Evolutionary conservation across 2,113 vertebrate species (phyloP).

Genomic region (Mohoua ochrocephala): DNA sequence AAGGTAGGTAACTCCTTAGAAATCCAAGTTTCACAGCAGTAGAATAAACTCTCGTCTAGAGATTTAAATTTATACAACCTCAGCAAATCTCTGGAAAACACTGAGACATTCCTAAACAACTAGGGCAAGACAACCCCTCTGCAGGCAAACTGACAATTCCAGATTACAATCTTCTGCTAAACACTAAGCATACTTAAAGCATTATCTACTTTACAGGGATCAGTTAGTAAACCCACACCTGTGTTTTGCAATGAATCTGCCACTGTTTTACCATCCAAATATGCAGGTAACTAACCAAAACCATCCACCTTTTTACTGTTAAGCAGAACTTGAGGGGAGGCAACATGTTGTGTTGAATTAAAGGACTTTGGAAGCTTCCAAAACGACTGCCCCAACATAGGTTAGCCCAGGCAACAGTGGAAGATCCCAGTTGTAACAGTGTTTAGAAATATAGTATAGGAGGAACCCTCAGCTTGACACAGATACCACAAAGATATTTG

Average conservation of each 20-base stretch:
- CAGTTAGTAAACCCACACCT: slow-evolving; percentile 68
- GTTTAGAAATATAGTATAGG: slow-evolving; percentile 29
- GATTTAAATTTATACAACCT: not conserved
- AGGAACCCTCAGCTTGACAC: slow-evolving; percentile 33
- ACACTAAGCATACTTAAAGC: not conserved
- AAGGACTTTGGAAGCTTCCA: not conserved
- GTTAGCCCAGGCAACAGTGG: slow-evolving; percentile 35
- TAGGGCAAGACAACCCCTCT: not conserved
- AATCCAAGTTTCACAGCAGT: not conserved
- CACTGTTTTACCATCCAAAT: slow-evolving; percentile 44
- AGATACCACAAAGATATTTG: slow-evolving; percentile 40
- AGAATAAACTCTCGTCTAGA: not conserved
- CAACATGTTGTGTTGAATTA: not conserved
- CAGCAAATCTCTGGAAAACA: not conserved
- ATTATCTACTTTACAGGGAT: not conserved
- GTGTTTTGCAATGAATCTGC: slow-evolving; percentile 56
- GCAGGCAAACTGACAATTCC: not conserved
- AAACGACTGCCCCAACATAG: not conserved
- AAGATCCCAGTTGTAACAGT: slow-evolving; percentile 31
- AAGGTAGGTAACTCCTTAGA: not conserved
- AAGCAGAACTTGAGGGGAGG: not conserved
- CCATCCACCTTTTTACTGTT: not conserved
- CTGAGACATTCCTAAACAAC: not conserved
- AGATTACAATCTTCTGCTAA: not conserved
- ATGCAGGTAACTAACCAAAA: not conserved